These are phyloP conservation scores for Paramuricea clavata DNA, from an alignment of 92 coral and sea anemone genomes.

Conservation along the genomic window DNA sequence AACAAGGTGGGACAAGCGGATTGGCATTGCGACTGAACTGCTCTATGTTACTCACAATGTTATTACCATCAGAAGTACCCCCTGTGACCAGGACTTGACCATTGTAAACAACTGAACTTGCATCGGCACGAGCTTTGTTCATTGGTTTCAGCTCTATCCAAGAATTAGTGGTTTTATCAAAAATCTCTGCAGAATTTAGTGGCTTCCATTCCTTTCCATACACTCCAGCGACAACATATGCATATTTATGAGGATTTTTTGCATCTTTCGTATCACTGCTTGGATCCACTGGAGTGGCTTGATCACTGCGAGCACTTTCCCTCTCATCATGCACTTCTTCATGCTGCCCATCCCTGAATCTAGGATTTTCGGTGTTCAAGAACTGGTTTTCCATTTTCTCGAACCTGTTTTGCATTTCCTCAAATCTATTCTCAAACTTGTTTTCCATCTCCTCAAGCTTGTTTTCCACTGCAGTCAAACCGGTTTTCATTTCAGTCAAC, in stretches of 20 bases:
- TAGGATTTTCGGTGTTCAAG: neutral
- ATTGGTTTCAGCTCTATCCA: neutral
- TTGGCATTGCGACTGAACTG: neutral
- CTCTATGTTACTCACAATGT: neutral
- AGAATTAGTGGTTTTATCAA: neutral
- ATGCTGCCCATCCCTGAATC: neutral
- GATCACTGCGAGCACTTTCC: neutral
- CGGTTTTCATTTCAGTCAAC: neutral
- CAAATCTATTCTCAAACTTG: neutral
- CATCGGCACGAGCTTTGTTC: neutral
- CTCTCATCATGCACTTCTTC: neutral
- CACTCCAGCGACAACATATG: neutral
- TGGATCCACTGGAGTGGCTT: neutral
- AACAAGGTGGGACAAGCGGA: neutral
- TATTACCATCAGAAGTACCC: neutral
- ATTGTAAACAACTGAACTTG: constrained; percentile 1
- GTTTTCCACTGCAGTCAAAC: constrained; percentile 1
- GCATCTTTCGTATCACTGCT: neutral
- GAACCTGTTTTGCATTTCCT: neutral
- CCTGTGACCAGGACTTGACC: neutral
- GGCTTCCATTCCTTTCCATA: neutral
- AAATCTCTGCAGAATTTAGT: neutral
- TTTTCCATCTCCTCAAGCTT: neutral
- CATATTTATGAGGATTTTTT: neutral
- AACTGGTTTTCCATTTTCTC: neutral